These are phyloP conservation scores for Takifugu flavidus DNA, from an alignment of 2,113 vertebrate genomes.

Conservation along the genomic window DNA sequence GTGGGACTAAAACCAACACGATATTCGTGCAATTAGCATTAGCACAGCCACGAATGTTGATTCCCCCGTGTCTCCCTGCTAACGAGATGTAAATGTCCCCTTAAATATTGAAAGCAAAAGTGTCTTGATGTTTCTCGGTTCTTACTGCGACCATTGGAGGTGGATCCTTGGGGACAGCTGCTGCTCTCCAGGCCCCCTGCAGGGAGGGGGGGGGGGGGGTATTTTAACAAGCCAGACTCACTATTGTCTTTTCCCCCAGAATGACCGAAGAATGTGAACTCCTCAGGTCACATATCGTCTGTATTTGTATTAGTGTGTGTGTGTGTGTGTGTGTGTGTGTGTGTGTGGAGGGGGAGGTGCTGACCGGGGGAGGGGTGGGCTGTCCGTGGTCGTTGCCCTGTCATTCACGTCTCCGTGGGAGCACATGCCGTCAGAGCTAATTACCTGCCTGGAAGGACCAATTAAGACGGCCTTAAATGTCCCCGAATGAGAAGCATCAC, in stretches of 20 bases:
- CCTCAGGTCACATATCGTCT: constrained; percentile 31
- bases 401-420: constrained; percentile 55
- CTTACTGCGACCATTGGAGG: constrained; percentile 38
- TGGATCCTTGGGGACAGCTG: constrained; percentile 66
- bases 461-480: constrained; percentile 49
- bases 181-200: constrained; percentile 33
- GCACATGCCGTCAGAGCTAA: constrained; percentile 63
- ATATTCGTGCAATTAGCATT: too few relatives aligned
- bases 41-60: neutral
- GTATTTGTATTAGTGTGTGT: constrained; percentile 15
- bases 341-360: neutral
- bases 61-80: constrained; percentile 2
- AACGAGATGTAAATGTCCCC: constrained; percentile 25
- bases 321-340: constrained; percentile 10
- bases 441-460: constrained; percentile 59
- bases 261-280: constrained; percentile 58
- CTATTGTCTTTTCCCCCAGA: constrained; percentile 64
- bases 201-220: constrained; percentile 48
- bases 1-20: too few relatives aligned
- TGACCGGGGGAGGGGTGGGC: constrained; percentile 31
- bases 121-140: constrained; percentile 31
- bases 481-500: constrained; percentile 20
- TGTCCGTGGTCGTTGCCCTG: constrained; percentile 17
- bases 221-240: constrained; percentile 64
- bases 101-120: constrained; percentile 5